Percentiles rank a stretch among this genome's conserved stretches.
phyloP scores from a whole-genome alignment of 2,888 invertebrate species.

The Caenorhabditis wallacei region DNA sequence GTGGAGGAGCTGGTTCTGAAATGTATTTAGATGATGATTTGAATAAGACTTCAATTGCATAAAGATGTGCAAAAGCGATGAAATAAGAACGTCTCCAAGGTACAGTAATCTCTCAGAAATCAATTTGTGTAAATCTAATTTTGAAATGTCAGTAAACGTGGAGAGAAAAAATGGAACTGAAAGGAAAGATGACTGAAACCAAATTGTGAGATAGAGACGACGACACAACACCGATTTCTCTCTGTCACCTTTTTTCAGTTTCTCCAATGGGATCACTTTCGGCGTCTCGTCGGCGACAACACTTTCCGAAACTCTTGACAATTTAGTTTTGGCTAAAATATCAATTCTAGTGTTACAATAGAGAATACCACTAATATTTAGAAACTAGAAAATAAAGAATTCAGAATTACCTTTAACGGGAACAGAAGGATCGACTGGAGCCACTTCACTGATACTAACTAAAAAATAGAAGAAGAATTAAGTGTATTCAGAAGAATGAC shows the following conservation, averaged over 20 bases:
- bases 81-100: not conserved
- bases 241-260: slow-evolving; percentile 69
- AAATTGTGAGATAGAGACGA: slow-evolving; percentile 29
- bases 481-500: slow-evolving; percentile 17
- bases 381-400: not conserved
- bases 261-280: slow-evolving; percentile 70
- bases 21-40: not conserved
- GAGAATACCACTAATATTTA: no score
- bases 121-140: not conserved
- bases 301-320: slow-evolving; percentile 55
- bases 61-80: slow-evolving; percentile 36
- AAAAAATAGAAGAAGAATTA: slow-evolving; percentile 56
- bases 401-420: slow-evolving; percentile 53
- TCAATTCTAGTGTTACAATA: not conserved
- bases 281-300: slow-evolving; percentile 45
- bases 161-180: slow-evolving; percentile 2
- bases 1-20: slow-evolving; percentile 49
- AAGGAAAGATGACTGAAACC: slow-evolving; percentile 21
- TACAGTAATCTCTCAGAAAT: not conserved
- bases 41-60: not conserved
- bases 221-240: slow-evolving; percentile 35
- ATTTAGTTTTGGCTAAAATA: slow-evolving; percentile 63
- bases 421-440: slow-evolving; percentile 44
- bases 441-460: slow-evolving; percentile 78
- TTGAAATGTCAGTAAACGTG: not conserved